A percentile compares a stretch with the other conserved stretches of the same genome.
Evolutionary conservation across 2,888 invertebrate genomes (phyloP).

Genomic region (Eupithecia subfuscata): DNA sequence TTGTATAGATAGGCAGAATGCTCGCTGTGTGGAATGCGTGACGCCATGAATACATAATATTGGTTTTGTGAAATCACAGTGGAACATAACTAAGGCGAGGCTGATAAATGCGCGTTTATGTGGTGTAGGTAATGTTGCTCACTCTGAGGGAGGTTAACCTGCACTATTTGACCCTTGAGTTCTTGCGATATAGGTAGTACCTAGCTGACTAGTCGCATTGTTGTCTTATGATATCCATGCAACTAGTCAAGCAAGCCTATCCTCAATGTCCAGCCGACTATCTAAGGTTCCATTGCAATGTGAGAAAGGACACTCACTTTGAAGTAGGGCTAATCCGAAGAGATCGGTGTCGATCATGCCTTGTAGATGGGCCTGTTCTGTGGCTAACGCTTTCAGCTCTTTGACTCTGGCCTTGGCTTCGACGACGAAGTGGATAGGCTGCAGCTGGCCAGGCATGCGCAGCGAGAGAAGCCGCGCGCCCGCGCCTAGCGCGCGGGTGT

Average conservation of each 20-base stretch:
- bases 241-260: background rate
- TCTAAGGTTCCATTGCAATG: background rate
- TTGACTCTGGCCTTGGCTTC: conserved; percentile 93
- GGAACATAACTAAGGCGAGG: conserved; percentile 47
- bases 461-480: conserved; percentile 87
- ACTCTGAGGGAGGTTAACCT: conserved; percentile 22
- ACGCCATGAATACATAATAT: conserved; percentile 60
- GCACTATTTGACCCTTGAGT: conserved; percentile 8
- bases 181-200: background rate
- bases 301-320: conserved; percentile 84
- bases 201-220: conserved; percentile 7
- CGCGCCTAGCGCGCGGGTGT: conserved; percentile 86
- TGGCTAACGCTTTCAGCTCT: conserved; percentile 92
- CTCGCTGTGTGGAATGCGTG: conserved; percentile 56
- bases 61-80: conserved; percentile 57
- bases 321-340: conserved; percentile 92
- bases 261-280: background rate
- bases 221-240: conserved; percentile 1
- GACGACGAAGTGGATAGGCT: conserved; percentile 82
- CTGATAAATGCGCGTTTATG: conserved; percentile 44
- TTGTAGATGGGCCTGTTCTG: conserved; percentile 90
- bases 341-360: conserved; percentile 93
- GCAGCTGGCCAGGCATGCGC: conserved; percentile 84
- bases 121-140: conserved; percentile 34
- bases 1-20: conserved; percentile 58